Evolutionary conservation across 2,113 vertebrate genomes (phyloP).

Genomic region (Caretta caretta): DNA sequence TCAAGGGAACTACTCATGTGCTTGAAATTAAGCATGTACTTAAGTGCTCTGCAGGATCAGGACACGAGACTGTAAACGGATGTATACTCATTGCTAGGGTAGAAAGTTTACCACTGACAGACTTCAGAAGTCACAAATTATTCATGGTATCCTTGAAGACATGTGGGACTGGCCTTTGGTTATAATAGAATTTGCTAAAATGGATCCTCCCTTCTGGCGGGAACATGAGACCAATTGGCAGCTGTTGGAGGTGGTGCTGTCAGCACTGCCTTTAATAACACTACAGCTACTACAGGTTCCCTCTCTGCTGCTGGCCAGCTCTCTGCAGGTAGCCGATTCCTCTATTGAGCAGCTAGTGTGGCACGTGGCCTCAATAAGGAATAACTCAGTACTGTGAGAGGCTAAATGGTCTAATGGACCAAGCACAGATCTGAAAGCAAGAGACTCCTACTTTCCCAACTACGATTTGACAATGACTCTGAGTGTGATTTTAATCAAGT

Average conservation of each 20-base stretch:
- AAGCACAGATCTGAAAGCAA: neutral
- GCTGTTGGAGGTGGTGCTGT: neutral
- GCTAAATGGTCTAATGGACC: neutral
- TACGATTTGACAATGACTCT: neutral
- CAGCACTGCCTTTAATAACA: neutral
- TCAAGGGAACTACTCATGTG: neutral
- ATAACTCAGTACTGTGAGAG: neutral
- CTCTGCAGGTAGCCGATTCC: neutral
- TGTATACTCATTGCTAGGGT: neutral
- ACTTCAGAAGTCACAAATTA: neutral
- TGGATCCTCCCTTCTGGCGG: neutral
- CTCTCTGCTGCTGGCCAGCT: neutral
- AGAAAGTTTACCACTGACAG: neutral
- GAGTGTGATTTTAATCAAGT: neutral
- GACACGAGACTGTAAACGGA: neutral
- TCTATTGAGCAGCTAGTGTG: neutral
- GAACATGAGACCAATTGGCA: neutral
- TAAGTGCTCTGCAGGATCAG: neutral
- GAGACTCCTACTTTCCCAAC: neutral
- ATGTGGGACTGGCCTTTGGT: neutral
- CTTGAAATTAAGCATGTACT: too few relatives aligned
- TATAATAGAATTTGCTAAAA: neutral
- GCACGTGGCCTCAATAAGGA: neutral
- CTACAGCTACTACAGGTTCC: neutral
- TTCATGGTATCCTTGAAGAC: neutral